Evolutionary conservation across 2,888 invertebrate genomes (phyloP).

Genomic region (Caenorhabditis imperialis): DNA sequence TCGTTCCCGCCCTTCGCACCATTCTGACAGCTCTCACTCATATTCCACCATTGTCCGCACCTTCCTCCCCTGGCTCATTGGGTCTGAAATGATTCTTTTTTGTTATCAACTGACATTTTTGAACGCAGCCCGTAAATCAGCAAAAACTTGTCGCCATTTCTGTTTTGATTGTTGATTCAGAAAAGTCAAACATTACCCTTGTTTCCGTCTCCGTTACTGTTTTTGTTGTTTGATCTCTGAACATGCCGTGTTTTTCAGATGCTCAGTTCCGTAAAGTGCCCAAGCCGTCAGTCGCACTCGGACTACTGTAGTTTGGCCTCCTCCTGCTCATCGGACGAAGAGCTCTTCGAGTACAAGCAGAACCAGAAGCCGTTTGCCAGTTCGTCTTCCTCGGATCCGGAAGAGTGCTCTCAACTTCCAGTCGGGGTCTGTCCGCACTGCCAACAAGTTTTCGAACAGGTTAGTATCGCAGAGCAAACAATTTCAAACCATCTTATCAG

Average conservation of each 20-base stretch:
- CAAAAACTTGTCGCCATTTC: no score
- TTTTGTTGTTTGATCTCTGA: no score
- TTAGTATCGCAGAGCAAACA: slow-evolving; percentile 18
- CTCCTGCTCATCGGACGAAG: slow-evolving; percentile 47
- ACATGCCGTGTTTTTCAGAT: no score
- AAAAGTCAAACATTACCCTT: no score
- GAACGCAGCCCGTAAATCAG: no score
- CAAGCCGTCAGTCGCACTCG: slow-evolving; percentile 51
- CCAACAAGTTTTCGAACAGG: slow-evolving; percentile 55
- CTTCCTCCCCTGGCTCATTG: no score
- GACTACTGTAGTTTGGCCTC: slow-evolving; percentile 50
- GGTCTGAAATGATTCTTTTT: neutral
- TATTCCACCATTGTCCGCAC: no score
- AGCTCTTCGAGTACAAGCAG: slow-evolving; percentile 6
- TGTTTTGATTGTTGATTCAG: no score
- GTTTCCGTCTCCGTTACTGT: no score
- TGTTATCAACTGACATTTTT: no score
- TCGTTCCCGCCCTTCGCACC: slow-evolving; percentile 21
- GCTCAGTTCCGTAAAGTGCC: slow-evolving; percentile 17
- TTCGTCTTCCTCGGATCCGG: slow-evolving; percentile 3
- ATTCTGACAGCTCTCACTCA: slow-evolving; percentile 9
- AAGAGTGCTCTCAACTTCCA: slow-evolving; percentile 22
- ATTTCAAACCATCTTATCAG: neutral
- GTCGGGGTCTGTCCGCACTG: slow-evolving; percentile 58
- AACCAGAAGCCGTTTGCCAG: slow-evolving; percentile 2